Evolutionary conservation across 2,113 vertebrate genomes (phyloP).

Genomic region (Melanerpes formicivorus): DNA sequence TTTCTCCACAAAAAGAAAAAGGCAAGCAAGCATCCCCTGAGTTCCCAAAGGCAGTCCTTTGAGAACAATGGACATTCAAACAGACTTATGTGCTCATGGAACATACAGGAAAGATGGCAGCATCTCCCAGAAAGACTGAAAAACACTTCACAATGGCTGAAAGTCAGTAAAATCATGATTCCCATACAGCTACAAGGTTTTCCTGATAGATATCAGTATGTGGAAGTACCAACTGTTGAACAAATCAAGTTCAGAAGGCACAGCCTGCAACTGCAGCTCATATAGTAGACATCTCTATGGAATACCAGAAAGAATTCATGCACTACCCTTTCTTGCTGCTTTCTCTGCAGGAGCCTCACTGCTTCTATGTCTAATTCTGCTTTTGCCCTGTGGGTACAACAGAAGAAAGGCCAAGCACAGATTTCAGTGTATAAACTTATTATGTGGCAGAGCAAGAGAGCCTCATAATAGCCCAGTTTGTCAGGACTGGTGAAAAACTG

Average conservation of each 20-base stretch:
- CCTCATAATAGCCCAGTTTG: neutral
- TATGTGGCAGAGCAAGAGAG: neutral
- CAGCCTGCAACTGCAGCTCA: neutral
- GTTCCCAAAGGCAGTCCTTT: slow-evolving; percentile 15
- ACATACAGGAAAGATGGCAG: neutral
- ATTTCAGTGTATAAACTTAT: neutral
- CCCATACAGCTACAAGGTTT: neutral
- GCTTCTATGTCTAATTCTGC: neutral
- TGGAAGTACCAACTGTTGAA: neutral
- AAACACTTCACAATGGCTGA: neutral
- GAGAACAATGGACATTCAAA: slow-evolving; percentile 26
- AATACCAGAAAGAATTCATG: neutral
- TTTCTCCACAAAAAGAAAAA: neutral
- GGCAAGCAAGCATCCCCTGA: neutral
- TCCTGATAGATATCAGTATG: neutral
- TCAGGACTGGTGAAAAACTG: neutral
- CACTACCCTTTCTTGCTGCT: neutral
- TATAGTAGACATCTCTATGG: neutral
- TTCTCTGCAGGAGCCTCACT: neutral
- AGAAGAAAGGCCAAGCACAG: neutral
- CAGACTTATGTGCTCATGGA: neutral
- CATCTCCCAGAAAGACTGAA: neutral
- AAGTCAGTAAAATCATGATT: neutral
- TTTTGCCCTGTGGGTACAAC: neutral
- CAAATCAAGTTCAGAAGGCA: neutral